phyloP scores from a whole-genome alignment of 1,140 invertebrate species.

The Drosophila obscura region DNA sequence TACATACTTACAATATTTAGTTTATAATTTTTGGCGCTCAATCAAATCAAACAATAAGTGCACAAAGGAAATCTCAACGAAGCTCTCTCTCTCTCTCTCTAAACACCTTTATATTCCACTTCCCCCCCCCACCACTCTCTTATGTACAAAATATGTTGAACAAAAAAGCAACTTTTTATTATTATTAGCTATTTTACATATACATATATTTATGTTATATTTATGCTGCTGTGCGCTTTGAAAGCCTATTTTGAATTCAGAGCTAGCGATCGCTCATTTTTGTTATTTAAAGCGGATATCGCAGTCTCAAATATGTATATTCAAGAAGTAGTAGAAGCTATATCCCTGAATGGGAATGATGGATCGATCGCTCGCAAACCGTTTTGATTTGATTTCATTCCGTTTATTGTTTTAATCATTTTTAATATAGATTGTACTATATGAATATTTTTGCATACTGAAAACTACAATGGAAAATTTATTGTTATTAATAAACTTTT shows the following conservation, averaged over 20 bases:
- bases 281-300: conserved; percentile 37
- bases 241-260: conserved; percentile 11
- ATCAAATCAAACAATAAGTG: conserved; percentile 15
- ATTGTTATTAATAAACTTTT: conserved; percentile 72
- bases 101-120: too few species aligned
- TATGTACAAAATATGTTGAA: conserved; percentile 47
- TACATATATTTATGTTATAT: conserved; percentile 14
- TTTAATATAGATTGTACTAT: conserved; percentile 38
- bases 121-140: background rate
- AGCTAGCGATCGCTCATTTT: conserved; percentile 37
- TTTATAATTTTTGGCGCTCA: conserved; percentile 21
- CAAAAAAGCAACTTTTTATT: conserved; percentile 26
- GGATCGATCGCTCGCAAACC: too few species aligned
- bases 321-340: background rate
- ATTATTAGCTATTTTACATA: conserved; percentile 32
- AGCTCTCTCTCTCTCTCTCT: conserved; percentile 25
- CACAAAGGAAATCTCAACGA: conserved; percentile 37
- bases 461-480: conserved; percentile 37
- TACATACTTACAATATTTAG: conserved; percentile 14
- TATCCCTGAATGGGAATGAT: background rate
- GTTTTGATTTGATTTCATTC: conserved; percentile 45
- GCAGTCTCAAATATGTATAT: conserved; percentile 17
- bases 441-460: conserved; percentile 71
- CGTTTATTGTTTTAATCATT: conserved; percentile 38
- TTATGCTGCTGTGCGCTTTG: conserved; percentile 24